Evolutionary conservation across 1,140 invertebrate species (phyloP), one percentile per base, ranked within the genome.

Genomic region (Formica selysi): DNA sequence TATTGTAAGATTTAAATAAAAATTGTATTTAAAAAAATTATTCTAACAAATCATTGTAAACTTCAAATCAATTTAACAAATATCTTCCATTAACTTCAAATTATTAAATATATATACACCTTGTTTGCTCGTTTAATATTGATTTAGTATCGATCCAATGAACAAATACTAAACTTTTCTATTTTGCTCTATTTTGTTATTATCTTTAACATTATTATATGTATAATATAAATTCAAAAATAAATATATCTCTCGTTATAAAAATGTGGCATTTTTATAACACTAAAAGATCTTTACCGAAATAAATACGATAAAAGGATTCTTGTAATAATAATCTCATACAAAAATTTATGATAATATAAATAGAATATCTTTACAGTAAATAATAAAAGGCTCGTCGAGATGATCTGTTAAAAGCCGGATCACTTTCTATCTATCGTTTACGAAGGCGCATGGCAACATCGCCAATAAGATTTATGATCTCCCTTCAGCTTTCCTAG

Each of bases 401-500:
- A 59, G n/a, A 7, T 29, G 32, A 57, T 13, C 29, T 26, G 16
- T 84, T 61, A 61, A 83, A 36, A 19, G 11, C 61, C 54, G 26
- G 41, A 74, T n/a, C 11, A 59, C 13, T 44, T 81, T 41, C 38
- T n/a, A 7, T 32, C 26, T 67, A 36, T 38, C 44, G n/a, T 61
- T 13, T 61, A 38, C 54, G n/a, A 44, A 83, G 61, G 48, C 11
- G n/a, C 19, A 51, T 19, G 48, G 16, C 16, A 36, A 29, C 48
- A 51, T 51, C 13, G 44, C 59, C 38, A 41, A 16, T 26, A 10
- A 85, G 74, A 92, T 93, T 92, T 93, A 93, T 89, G 86, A 87
- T 79, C 81, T 85, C 36, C 73, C 80, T 89, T 90, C 73, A 80
- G 90, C 90, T 93, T 92, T 84, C 85, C 86, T 84, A 83, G 76